Base-by-base conservation (phyloP, 2,797 vertebrate species). In the Phrynocephalus guinanensis region DNA sequence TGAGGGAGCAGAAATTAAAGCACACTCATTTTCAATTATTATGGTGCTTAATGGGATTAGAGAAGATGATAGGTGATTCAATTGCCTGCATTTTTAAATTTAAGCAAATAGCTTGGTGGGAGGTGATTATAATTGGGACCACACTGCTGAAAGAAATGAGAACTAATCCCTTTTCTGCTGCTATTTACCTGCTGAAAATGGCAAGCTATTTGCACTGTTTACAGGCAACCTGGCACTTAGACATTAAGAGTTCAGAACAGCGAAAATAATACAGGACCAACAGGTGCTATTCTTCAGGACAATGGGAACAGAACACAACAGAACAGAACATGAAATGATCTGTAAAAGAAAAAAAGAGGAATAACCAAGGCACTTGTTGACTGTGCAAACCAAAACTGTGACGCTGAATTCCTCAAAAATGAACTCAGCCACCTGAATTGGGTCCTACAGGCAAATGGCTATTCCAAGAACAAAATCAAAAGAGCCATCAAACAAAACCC, bases 221-320 rank as follows among this genome's bases (percentile, higher is more conserved):
- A 73, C 82, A 60, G 72, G 11, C 22, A 48, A 20, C 28, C 50
- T 85, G 38, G 26, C 52, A 56, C 48, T 79, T 79, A 52, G n/a
- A 33, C 44, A 38, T 33, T 76, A 66, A 85, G 24, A 76, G 18
- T 76, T 44, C 38, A 50, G 48, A 79, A 79, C 28, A 28, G 13
- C 75, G 52, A 82, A 87, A 82, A 82, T 75, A 52, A 82, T 82
- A 66, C 38, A 79, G 60, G 60, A 67, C 33, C 20, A n/a, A 44
- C 70, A 75, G n/a, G 33, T 22, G 50, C 67, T n/a, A 66, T 76
- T 82, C 33, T 33, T 77, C 84, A 56, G 67, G 60, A 60, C 66
- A 79, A 71, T 70, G 22, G n/a, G 77, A 79, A 38, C 78, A 28
- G 67, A 56, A 71, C 38, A 72, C 24, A 22, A 82, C 28, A 66